Base-by-base conservation (phyloP, 2,888 invertebrate species). In the Eucera pruinosa region DNA sequence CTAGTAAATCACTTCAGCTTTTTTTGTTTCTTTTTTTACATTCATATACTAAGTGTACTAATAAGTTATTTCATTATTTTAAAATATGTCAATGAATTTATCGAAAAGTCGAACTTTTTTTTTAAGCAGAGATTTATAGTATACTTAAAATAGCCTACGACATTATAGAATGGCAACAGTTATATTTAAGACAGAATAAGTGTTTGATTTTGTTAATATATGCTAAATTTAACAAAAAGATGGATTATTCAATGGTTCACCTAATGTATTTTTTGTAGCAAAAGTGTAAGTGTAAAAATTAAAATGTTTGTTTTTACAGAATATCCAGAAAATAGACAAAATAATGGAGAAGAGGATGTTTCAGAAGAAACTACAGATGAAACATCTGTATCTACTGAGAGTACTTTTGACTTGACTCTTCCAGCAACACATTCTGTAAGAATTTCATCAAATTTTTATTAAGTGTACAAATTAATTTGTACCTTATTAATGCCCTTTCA, bases 371-470 rank as follows among this genome's bases (percentile, higher is more conserved):
- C 36, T 41, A 27, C 30, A n/a, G 69, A 78, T 2, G 72, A 78
- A 11, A 23, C 41, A 11, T 50, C 50, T 15, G 54, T 58, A 20
- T 65, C 68, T 13, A 68, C 52, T 11, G 85, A 88, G 27, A 85
- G 73, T 20, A 87, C 86, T 3, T 94, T 94, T 73, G 94, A 95
- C 82, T 93, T 93, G 9, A 93, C 93, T 78, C 85, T 95, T 55
- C 94, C 95, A 15, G 93, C 93, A 2, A 93, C 94, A 70, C 95
- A 95, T 89, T 93, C 94, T 13, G 94, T 94, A 90, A 90, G 92
- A n/a, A 88, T 50, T 20, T 27, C 23, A 33, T 52, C 41, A 39
- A 57, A 60, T 70, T 3, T 36, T 61, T 15, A 43, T 30, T n/a
- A 60, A 5, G 27, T 33, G 25, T 62, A 0, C 20, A 5, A 23